phyloP scores from a whole-genome alignment of 1,140 invertebrate species.

The Zaprionus tsacasi region DNA sequence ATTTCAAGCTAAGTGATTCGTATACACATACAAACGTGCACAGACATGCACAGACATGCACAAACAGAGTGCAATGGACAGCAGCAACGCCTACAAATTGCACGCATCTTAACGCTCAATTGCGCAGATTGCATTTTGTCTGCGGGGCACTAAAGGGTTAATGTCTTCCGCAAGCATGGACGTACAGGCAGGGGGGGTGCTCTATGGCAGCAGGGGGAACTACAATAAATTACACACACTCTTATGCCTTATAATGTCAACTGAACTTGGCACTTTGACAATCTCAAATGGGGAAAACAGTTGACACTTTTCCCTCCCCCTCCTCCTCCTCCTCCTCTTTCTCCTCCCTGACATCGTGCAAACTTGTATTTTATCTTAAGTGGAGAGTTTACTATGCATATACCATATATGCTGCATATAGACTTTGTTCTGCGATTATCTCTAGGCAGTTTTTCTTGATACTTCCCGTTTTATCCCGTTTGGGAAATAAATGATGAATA shows the following conservation, averaged over 20 bases:
- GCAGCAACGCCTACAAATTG: conserved; percentile 40
- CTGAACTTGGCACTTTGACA: conserved; percentile 3
- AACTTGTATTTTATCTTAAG: conserved; percentile 5
- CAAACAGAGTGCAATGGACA: conserved; percentile 26
- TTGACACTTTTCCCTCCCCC: conserved; percentile 11
- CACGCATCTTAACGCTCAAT: conserved; percentile 42
- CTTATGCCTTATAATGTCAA: not conserved
- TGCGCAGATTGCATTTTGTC: conserved; percentile 35
- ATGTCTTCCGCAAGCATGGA: conserved; percentile 1
- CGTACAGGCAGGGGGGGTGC: not conserved
- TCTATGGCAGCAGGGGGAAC: not conserved
- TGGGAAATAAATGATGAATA: too few relatives aligned
- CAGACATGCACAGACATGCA: not conserved
- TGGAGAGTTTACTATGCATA: not conserved
- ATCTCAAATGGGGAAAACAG: not conserved
- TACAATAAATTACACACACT: not conserved
- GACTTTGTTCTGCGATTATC: not conserved
- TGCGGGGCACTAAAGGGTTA: conserved; percentile 10
- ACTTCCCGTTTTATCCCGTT: not conserved
- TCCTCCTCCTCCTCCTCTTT: too few relatives aligned
- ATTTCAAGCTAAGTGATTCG: conserved; percentile 29
- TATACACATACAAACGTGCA: conserved; percentile 12
- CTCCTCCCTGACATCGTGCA: not conserved
- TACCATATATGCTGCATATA: not conserved
- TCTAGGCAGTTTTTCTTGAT: not conserved